Evolutionary conservation across 2,888 invertebrate species (phyloP), one percentile per base, ranked within the genome.

Genomic region (Crocallis elinguaria): DNA sequence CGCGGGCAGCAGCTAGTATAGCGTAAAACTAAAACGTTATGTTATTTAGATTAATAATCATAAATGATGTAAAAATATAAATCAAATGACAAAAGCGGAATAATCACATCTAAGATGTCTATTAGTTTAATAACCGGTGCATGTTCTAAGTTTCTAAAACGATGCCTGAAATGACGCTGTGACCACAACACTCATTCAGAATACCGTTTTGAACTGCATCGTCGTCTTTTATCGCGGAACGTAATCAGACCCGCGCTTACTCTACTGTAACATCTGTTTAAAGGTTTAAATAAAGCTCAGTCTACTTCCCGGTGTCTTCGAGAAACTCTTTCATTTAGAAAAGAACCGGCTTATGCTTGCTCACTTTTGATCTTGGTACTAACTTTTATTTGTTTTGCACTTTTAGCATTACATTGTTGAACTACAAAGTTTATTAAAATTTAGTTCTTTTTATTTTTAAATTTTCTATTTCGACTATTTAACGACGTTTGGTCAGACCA

Each of bases 231-330:
- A 53, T 52, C 46, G 33, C 42, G 49, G 14, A 16, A 48, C 43
- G 49, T 58, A 60, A 57, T 60, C 60, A 56, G 46, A 33, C 21
- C 49, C 39, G 35, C 41, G 50, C 57, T 56, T 57, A 58, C 53
- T 57, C 44, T 41, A 51, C 58, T 49, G 53, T 56, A 46, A 58
- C 46, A 57, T 62, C 55, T 55, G 54, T 54, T 57, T 57, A 50
- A 54, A 57, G 55, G 46, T 57, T 57, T 51, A 53, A 56, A 56
- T 56, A 56, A 54, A 57, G 49, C 62, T 62, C 49, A 49, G 41
- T 41, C 39, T 36, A 42, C 23, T 42, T 36, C 23, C 17, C 36
- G 19, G 29, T 62, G 48, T 49, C 45, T 37, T 12, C 19, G 36
- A 32, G 50, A 44, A 50, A 53, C 36, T 56, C 35, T 43, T 52